Evolutionary conservation across 30 jellyfish, hydroid and myxozoan species (phyloP).

Genomic region (Catostylus mosaicus): DNA sequence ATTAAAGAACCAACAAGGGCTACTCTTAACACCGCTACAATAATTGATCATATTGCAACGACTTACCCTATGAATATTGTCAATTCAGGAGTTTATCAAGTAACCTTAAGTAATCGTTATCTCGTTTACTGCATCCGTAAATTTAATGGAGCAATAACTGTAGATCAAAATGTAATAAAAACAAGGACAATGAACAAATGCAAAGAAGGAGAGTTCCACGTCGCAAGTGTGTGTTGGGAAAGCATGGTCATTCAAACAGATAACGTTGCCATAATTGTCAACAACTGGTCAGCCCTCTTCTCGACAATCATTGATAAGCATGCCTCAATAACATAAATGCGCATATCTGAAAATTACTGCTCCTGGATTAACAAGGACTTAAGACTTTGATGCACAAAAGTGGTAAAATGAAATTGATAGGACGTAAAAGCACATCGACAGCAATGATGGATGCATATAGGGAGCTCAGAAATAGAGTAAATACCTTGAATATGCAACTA

Average conservation of each 20-base stretch:
- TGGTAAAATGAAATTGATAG: neutral
- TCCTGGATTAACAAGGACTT: constrained; percentile 12
- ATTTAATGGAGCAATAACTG: constrained; percentile 17
- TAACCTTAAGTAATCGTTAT: constrained; percentile 2
- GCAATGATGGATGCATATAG: constrained; percentile 9
- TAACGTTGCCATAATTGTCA: neutral
- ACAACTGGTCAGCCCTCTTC: constrained; percentile 19
- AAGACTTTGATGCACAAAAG: constrained; percentile 3
- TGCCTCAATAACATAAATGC: neutral
- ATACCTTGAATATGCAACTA: neutral
- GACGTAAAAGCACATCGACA: neutral
- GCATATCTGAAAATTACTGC: constrained; percentile 5
- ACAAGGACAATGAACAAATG: constrained; percentile 13
- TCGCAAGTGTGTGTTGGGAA: constrained; percentile 15
- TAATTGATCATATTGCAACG: constrained; percentile 31
- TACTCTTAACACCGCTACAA: constrained; percentile 14
- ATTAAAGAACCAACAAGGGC: constrained; percentile 9
- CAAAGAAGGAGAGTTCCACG: neutral
- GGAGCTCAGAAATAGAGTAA: constrained; percentile 1
- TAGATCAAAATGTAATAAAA: constrained; percentile 10
- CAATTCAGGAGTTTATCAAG: neutral
- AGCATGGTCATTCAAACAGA: neutral
- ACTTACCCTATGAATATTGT: neutral
- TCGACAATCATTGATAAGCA: constrained; percentile 11
- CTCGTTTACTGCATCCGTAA: constrained; percentile 4